Evolutionary conservation across 2,113 vertebrate genomes (phyloP), one percentile per base, ranked within the genome.

Genomic region (Oncorhynchus nerka): DNA sequence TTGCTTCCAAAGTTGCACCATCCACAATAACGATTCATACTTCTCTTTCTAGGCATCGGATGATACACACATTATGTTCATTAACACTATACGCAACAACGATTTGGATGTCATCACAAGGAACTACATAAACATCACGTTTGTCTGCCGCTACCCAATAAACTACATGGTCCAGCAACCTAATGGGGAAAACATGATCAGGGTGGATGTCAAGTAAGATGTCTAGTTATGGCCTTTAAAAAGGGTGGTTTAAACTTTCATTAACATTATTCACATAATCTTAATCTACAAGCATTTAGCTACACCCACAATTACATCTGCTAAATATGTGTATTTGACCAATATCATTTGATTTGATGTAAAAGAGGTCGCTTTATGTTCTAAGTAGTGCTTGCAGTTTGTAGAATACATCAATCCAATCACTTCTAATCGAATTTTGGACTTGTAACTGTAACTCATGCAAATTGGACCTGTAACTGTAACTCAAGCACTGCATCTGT

Each of bases 71-170:
- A 92, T 89, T 80, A 90, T 94, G 92, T 94, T 95, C 83, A 86
- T 70, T 1, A 95, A 94, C 85, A 92, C 90, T 26, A 93, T 91
- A 80, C 92, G 91, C 81, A 95, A 93, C 74, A 94, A 94, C 16
- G 86, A 93, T 15, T 89, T 92, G 0, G 89, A 90, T 1, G 11
- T 80, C n/a, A 91, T 92, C 74, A 94, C 91, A 6, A 92, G 94
- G 82, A 93, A 86, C 62, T 94, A 94, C 59, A 88, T 92, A 79
- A 95, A 92, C 84, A 94, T 91, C 26, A 93, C 84, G 0, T 93
- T 95, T 81, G 87, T 91, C 51, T 95, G 93, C 77, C 93, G 93
- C 26, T 95, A 94, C 80, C 93, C 93, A 66, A 61, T 92, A 66
- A 94, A 89, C 86, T 93, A 94, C 82, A 86, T 86, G 89, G 93